A percentile compares a stretch with the other conserved stretches of the same genome.
Evolutionary conservation across 2,797 vertebrate genomes (phyloP).

Genomic region (Eulemur mongoz): DNA sequence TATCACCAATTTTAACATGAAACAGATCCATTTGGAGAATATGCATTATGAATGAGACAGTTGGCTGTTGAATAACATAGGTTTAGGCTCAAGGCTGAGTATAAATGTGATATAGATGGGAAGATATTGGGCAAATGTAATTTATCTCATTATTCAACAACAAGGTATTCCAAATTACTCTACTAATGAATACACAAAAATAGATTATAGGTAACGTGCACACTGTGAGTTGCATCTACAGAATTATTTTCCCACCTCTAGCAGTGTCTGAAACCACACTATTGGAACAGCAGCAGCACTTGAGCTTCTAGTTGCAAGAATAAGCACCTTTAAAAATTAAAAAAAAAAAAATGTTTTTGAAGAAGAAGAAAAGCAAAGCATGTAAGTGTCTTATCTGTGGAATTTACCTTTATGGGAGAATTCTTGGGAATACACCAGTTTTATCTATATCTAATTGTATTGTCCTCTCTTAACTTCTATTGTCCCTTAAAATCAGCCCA

Average conservation of each 20-base stretch:
- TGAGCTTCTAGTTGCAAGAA: not conserved
- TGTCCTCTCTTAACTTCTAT: not conserved
- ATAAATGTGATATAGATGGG: slow-evolving; percentile 16
- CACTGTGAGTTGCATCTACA: not conserved
- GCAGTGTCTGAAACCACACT: not conserved
- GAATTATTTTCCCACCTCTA: not conserved
- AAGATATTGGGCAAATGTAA: not conserved
- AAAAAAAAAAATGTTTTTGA: not conserved
- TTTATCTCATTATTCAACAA: slow-evolving; percentile 8
- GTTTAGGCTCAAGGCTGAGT: not conserved
- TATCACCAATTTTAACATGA: slow-evolving; percentile 52
- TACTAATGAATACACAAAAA: not conserved
- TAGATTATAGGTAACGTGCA: not conserved
- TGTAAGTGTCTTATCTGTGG: not conserved
- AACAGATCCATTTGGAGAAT: slow-evolving; percentile 43
- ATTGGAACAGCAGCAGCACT: not conserved
- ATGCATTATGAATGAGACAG: slow-evolving; percentile 30
- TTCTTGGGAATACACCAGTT: not conserved
- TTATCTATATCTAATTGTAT: not conserved
- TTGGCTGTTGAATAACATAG: not conserved
- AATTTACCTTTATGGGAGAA: not conserved
- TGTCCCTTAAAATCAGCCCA: not conserved
- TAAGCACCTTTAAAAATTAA: not conserved
- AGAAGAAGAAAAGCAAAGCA: not conserved
- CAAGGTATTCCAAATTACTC: not conserved